Conservation (phyloP, 92 coral and sea anemone species). For the Hydrozoanthus gracilis region DNA sequence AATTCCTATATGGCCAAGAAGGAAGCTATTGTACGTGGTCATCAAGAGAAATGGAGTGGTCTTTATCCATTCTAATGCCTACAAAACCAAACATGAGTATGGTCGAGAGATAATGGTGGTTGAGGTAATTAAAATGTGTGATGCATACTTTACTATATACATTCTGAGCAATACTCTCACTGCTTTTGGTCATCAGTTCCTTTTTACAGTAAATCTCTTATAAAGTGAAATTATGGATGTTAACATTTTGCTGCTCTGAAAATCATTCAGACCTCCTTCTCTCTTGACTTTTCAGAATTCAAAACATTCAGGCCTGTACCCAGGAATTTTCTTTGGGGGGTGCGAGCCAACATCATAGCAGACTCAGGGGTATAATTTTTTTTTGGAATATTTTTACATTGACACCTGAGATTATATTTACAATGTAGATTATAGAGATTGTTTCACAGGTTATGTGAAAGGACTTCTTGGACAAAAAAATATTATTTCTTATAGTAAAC, state of each 20-base stretch:
- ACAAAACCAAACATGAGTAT: conserved; percentile 27
- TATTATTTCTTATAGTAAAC: too few relatives aligned
- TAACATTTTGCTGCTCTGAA: conserved; percentile 23
- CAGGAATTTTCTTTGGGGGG: conserved; percentile 29
- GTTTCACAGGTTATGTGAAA: too few relatives aligned
- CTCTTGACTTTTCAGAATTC: conserved; percentile 25
- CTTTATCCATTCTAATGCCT: conserved; percentile 27
- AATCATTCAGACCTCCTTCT: conserved; percentile 28
- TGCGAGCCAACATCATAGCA: conserved; percentile 14
- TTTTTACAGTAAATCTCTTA: conserved; percentile 25
- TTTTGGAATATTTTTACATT: too few relatives aligned
- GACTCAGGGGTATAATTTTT: too few relatives aligned
- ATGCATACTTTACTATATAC: conserved; percentile 26
- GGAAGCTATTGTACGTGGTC: conserved; percentile 27
- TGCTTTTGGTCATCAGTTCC: conserved; percentile 29
- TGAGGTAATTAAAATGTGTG: conserved; percentile 18
- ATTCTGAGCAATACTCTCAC: conserved; percentile 23
- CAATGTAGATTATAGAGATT: too few relatives aligned
- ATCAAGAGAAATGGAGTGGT: conserved; percentile 24
- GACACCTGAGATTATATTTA: too few relatives aligned
- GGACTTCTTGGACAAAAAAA: too few relatives aligned
- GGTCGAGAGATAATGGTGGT: conserved; percentile 27
- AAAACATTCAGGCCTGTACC: conserved; percentile 29
- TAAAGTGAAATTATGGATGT: conserved; percentile 25
- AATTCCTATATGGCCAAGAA: conserved; percentile 27